Percentiles rank a stretch among this genome's conserved stretches.
These are phyloP conservation scores for Blomia tropicalis DNA, from an alignment of 2,888 invertebrate species.

Conservation along the genomic window DNA sequence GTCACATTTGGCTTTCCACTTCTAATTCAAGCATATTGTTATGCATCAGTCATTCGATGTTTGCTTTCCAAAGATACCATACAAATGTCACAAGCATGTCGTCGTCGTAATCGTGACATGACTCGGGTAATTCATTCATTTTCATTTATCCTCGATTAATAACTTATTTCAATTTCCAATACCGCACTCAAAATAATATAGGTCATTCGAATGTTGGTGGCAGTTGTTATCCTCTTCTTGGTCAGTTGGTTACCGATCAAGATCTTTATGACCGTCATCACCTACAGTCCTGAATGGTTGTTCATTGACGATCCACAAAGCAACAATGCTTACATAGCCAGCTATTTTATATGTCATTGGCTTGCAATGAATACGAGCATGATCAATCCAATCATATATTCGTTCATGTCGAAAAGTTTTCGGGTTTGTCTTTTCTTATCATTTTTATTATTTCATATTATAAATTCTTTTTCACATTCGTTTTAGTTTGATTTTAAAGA, in stretches of 20 bases:
- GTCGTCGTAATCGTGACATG: conserved; percentile 10
- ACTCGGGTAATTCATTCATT: background rate
- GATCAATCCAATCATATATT: conserved; percentile 32
- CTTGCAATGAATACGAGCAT: conserved; percentile 31
- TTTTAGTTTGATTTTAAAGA: conserved; percentile 7
- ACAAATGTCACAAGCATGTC: conserved; percentile 3
- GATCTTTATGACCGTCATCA: background rate
- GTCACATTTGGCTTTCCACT: conserved; percentile 3
- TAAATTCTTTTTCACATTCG: background rate
- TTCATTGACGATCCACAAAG: conserved; percentile 11
- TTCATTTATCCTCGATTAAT: background rate
- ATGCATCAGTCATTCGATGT: conserved; percentile 6
- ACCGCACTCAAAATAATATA: conserved; percentile 4
- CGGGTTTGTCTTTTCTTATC: background rate
- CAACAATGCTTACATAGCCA: background rate
- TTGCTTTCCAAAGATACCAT: background rate
- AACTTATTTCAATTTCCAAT: background rate
- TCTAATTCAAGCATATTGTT: conserved; percentile 1
- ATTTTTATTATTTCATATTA: background rate
- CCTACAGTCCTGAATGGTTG: conserved; percentile 13
- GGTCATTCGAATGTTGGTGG: conserved; percentile 30
- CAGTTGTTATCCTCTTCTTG: conserved; percentile 29
- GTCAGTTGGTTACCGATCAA: conserved; percentile 30
- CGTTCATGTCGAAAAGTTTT: conserved; percentile 14
- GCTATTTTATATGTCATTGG: conserved; percentile 18